Conservation (phyloP, 2,113 vertebrate genomes). For the Microcebus tavaratra region DNA sequence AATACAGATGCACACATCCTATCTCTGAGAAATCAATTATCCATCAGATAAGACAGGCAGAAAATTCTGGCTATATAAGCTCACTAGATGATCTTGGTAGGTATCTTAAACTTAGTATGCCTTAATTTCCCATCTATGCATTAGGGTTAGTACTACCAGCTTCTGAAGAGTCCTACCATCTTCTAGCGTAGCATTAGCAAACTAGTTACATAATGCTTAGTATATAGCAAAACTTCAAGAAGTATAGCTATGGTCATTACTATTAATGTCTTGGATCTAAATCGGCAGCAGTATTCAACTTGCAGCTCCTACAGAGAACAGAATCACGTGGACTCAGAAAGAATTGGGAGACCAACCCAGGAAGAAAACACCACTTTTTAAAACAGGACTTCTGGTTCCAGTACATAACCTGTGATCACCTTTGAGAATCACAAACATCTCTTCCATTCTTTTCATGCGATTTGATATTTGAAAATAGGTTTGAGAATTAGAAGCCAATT, state of each 20-base stretch:
- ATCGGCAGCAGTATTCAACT: neutral
- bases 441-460: neutral
- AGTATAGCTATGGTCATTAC: neutral
- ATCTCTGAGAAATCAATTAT: neutral
- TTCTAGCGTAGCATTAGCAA: neutral
- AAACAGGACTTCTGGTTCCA: neutral
- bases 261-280: neutral
- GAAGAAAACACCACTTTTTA: neutral
- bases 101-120: neutral
- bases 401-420: neutral
- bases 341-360: neutral
- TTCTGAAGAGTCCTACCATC: neutral
- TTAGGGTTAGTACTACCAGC: neutral
- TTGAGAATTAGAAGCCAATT: neutral
- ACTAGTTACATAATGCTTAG: neutral
- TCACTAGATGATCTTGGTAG: neutral
- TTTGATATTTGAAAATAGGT: neutral
- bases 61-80: neutral
- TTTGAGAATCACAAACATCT: neutral
- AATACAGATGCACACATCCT: neutral
- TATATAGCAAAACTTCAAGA: neutral
- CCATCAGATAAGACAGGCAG: neutral
- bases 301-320: constrained; percentile 5
- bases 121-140: neutral
- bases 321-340: neutral